These are phyloP conservation scores for Ciconia maguari DNA, from an alignment of 2,113 vertebrate species.

Conservation along the genomic window DNA sequence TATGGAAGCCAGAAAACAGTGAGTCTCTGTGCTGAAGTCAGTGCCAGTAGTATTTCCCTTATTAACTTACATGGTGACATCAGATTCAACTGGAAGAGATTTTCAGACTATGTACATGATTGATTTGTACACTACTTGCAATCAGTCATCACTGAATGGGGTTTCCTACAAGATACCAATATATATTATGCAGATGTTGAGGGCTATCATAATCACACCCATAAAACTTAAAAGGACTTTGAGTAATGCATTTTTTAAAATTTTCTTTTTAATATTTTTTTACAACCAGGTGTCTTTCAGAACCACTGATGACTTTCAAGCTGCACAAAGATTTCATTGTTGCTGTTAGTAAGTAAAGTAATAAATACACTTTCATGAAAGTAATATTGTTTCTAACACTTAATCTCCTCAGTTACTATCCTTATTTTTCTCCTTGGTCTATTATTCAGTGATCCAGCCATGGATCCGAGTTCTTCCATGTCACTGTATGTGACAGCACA, in stretches of 20 bases:
- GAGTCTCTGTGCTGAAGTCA: not conserved
- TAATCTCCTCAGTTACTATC: not conserved
- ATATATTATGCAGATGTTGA: not conserved
- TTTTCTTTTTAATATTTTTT: not conserved
- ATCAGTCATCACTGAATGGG: not conserved
- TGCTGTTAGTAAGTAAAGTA: conserved; percentile 91
- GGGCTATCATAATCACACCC: not conserved
- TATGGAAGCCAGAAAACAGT: not conserved
- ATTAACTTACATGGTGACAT: not conserved
- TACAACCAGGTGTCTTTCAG: conserved; percentile 87
- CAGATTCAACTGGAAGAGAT: not conserved
- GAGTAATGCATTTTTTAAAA: not conserved
- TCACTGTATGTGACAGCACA: not conserved
- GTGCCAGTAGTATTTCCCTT: not conserved
- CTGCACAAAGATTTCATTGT: conserved; percentile 96
- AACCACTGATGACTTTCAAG: conserved; percentile 95
- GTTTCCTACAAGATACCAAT: not conserved
- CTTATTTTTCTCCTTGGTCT: not conserved
- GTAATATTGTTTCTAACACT: not conserved
- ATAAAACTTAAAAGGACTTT: not conserved
- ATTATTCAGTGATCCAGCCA: not conserved
- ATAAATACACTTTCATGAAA: not conserved
- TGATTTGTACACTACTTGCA: not conserved
- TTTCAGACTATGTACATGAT: not conserved
- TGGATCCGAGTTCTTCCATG: not conserved